Evolutionary conservation across 64 coral and sea anemone genomes (phyloP).

Genomic region (Stylophora pistillata): DNA sequence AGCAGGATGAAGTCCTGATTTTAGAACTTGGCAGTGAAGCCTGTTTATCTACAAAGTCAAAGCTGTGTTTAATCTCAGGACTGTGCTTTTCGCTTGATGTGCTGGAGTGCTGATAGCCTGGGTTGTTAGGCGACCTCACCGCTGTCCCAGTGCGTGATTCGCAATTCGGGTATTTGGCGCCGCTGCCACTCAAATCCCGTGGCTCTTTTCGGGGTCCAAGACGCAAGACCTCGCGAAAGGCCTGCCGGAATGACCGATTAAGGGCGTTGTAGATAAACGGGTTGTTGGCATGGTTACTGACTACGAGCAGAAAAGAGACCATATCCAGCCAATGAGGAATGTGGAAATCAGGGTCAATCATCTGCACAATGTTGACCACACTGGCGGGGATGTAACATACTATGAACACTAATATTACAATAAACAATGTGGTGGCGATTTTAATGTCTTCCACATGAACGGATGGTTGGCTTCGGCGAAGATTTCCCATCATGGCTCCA

Average conservation of each 20-base stretch:
- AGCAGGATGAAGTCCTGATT: background rate
- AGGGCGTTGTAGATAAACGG: conserved; percentile 54
- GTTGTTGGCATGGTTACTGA: conserved; percentile 64
- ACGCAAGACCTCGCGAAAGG: conserved; percentile 21
- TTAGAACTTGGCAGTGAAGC: background rate
- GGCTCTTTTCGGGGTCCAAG: background rate
- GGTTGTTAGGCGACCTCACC: background rate
- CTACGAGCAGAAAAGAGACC: conserved; percentile 38
- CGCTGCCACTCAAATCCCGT: background rate
- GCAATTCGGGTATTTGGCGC: background rate
- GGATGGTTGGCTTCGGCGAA: background rate
- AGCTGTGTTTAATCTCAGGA: conserved; percentile 3
- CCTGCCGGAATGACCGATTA: conserved; percentile 55
- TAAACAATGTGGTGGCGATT: conserved; percentile 53
- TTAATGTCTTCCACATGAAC: conserved; percentile 53
- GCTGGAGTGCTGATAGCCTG: conserved; percentile 22
- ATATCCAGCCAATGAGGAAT: conserved; percentile 50
- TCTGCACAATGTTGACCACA: conserved; percentile 49
- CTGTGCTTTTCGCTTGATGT: conserved; percentile 12
- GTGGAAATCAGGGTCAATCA: conserved; percentile 10
- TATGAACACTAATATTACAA: conserved; percentile 47
- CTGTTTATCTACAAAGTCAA: background rate
- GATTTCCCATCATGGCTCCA: conserved; percentile 26
- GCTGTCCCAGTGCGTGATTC: background rate
- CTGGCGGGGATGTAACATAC: conserved; percentile 64